Conservation (phyloP, 2,797 vertebrate genomes). For the Serranus cabrilla region DNA sequence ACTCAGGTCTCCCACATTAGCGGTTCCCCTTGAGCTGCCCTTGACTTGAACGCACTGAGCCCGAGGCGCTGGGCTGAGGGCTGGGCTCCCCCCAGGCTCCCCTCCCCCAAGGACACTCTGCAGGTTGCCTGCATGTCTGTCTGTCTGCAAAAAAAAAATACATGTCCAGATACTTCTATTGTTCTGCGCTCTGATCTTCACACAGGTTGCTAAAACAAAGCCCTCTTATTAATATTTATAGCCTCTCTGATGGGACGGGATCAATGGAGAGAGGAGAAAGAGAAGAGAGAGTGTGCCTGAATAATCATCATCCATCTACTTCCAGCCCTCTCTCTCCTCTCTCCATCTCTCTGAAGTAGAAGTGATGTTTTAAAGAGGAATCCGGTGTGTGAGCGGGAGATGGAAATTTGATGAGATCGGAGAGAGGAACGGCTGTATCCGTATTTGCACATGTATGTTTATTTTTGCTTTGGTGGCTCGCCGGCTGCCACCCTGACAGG, state of each 20-base stretch:
- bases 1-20: conserved; percentile 61
- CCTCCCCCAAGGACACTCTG: conserved; percentile 74
- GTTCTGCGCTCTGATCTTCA: conserved; percentile 86
- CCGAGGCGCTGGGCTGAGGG: conserved; percentile 71
- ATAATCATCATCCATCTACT: conserved; percentile 85
- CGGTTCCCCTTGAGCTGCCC: conserved; percentile 81
- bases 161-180: conserved; percentile 81
- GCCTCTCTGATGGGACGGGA: conserved; percentile 84
- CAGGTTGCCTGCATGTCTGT: conserved; percentile 74
- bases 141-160: conserved; percentile 36
- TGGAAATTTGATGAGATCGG: conserved; percentile 48
- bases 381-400: conserved; percentile 37
- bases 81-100: conserved; percentile 72
- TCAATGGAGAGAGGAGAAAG: conserved; percentile 80
- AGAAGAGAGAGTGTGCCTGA: conserved; percentile 76
- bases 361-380: conserved; percentile 70
- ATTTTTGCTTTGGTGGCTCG: neutral
- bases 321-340: conserved; percentile 71
- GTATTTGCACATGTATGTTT: conserved; percentile 18
- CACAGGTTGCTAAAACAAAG: conserved; percentile 86
- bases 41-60: conserved; percentile 77
- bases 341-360: conserved; percentile 80
- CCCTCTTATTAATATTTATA: conserved; percentile 90
- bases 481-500: conserved; percentile 15
- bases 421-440: conserved; percentile 22